A percentile compares a stretch with the other conserved stretches of the same genome.
These are phyloP conservation scores for Parus major DNA, from an alignment of 2,113 vertebrate genomes.

Conservation along the genomic window DNA sequence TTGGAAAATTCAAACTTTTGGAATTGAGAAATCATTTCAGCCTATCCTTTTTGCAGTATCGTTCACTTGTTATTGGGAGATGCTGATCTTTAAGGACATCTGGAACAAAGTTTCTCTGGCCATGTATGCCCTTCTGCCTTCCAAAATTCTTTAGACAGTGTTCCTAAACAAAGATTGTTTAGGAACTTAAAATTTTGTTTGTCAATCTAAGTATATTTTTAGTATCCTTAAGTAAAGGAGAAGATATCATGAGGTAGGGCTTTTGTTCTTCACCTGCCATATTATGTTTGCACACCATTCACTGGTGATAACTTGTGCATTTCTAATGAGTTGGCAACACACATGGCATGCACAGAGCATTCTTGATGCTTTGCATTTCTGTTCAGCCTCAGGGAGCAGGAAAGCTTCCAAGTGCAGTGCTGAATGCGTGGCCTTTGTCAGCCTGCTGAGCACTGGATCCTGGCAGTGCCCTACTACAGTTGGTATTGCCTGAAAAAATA, in stretches of 20 bases:
- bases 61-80: not conserved
- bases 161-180: not conserved
- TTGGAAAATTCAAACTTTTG: no score
- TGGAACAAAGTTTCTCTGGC: not conserved
- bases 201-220: not conserved
- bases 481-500: not conserved
- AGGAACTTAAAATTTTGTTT: not conserved
- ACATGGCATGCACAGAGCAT: accelerated
- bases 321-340: not conserved
- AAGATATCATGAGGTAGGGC: not conserved
- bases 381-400: not conserved
- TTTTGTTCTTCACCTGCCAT: not conserved
- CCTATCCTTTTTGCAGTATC: not conserved
- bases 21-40: not conserved
- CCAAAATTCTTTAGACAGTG: not conserved
- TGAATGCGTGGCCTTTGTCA: not conserved
- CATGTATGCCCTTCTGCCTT: not conserved
- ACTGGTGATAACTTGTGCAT: not conserved
- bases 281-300: not conserved
- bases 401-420: not conserved
- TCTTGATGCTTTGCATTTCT: not conserved
- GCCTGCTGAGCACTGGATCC: not conserved
- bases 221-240: not conserved
- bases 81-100: not conserved
- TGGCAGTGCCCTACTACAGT: accelerated